A percentile compares a stretch with the other conserved stretches of the same genome.
Conservation (phyloP, 2,888 invertebrate genomes). For the Drosophila ustulata region DNA sequence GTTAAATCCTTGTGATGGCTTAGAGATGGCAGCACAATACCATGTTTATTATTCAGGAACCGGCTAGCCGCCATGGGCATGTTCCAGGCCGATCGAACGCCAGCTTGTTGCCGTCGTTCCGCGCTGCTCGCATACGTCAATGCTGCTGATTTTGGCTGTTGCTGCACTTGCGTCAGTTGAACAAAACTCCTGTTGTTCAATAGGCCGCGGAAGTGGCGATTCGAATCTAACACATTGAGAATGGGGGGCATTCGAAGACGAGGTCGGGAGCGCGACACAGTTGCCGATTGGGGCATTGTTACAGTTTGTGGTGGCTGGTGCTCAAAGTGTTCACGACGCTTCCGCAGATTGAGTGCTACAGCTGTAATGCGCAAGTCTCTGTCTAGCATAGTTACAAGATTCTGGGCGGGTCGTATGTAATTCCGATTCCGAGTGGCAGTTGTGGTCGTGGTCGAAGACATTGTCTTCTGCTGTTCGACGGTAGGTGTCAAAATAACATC, state of each 20-base stretch:
- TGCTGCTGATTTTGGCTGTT: conserved; percentile 82
- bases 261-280: conserved; percentile 46
- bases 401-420: conserved; percentile 47
- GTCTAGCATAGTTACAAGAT: conserved; percentile 63
- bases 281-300: conserved; percentile 67
- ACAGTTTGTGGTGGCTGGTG: conserved; percentile 32
- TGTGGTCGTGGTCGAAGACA: conserved; percentile 17
- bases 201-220: conserved; percentile 77
- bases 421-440: conserved; percentile 10
- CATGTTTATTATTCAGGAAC: conserved; percentile 80
- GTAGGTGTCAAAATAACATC: conserved; percentile 72
- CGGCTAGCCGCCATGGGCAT: conserved; percentile 73
- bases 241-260: conserved; percentile 84
- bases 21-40: conserved; percentile 81
- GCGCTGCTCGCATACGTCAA: conserved; percentile 56
- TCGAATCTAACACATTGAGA: conserved; percentile 81
- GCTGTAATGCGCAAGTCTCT: conserved; percentile 76
- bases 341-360: conserved; percentile 71
- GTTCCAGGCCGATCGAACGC: conserved; percentile 75
- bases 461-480: conserved; percentile 33
- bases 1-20: conserved; percentile 65
- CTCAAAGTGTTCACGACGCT: conserved; percentile 54
- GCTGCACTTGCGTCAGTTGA: conserved; percentile 80
- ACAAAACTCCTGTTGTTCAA: conserved; percentile 81
- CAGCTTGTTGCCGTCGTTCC: conserved; percentile 50